phyloP scores from a whole-genome alignment of 2,113 vertebrate species.

The Uria lomvia region DNA sequence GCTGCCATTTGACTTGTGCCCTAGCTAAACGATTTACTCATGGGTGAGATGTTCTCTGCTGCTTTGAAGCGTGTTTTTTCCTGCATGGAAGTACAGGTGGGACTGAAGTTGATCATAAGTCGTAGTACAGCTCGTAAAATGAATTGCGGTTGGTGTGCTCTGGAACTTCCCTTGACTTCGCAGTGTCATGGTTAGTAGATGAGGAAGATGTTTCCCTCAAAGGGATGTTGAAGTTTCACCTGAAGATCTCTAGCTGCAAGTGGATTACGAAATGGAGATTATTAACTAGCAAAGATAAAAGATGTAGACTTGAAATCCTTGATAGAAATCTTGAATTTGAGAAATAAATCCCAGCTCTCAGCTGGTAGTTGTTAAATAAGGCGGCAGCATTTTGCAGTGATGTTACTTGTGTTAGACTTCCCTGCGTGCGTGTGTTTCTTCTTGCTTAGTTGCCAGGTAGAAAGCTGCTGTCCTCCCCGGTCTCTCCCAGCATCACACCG shows the following conservation, averaged over 20 bases:
- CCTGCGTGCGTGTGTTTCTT: neutral
- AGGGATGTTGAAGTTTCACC: neutral
- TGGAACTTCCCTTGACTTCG: neutral
- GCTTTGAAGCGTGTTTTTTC: neutral
- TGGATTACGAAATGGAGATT: neutral
- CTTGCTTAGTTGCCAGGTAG: slow-evolving; percentile 84
- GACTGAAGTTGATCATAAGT: neutral
- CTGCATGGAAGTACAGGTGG: neutral
- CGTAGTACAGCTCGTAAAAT: neutral
- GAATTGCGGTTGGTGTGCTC: neutral
- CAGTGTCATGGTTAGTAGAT: neutral
- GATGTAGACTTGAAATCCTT: neutral
- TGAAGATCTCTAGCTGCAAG: neutral
- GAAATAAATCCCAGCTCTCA: neutral
- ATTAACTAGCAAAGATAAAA: neutral
- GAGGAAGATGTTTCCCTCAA: neutral
- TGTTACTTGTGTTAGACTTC: neutral
- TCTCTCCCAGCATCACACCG: slow-evolving; percentile 69
- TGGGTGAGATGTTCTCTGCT: neutral
- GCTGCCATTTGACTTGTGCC: neutral
- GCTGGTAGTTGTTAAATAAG: neutral
- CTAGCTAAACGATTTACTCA: neutral
- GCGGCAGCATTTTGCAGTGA: neutral
- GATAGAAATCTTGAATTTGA: neutral
- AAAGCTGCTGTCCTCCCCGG: slow-evolving; percentile 79